Base-by-base conservation (phyloP, 1,140 invertebrate species). In the Dendrolimus kikuchii region DNA sequence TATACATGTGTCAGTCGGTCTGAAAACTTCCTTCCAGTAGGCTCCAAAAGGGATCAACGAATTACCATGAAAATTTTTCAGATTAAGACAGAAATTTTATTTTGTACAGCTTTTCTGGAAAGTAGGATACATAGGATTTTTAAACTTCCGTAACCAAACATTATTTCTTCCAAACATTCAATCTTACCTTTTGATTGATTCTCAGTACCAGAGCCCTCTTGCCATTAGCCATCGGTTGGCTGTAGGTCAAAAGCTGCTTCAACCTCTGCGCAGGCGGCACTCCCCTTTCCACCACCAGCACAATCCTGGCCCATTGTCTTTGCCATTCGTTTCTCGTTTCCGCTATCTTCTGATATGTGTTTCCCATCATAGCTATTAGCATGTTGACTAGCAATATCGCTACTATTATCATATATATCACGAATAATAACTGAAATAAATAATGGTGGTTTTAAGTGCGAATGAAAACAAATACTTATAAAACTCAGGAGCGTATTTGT, bases 321-420 rank as follows among this genome's bases (percentile, higher is more conserved):
- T 99, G 97, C 96, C 97, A 99, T 81, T 99, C 98, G 81, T 99
- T 99, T 66, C 96, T 91, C 4, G 97, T 98, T 83, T 98, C 96
- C 4, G 96, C 97, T 64, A 99, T 99, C 83, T 96, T 96, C 83
- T 98, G 96, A 83, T 99, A 99, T 23, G 98, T 99, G 79, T 99
- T 98, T 2, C 98, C 98, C 98, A 99, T 99, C 98, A 99, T 99
- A 66, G 98, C 98, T 71, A 99, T 99, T 74, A 99, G 89, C 96
- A 99, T 97, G 90, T 99, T 99, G 8, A 99, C 95, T 53, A 99
- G 88, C 6, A 99, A 87, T 62, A 99, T 94, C 0, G 96, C 95
- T 23, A 99, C 98, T 68, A 99, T 95, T 49, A 94, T 95, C 96
- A 99, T 99, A 86, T 97, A 99, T 2, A 99, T 88, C 8, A 99